Evolutionary conservation across 2,888 invertebrate species (phyloP).

Genomic region (Syrphus vitripennis): DNA sequence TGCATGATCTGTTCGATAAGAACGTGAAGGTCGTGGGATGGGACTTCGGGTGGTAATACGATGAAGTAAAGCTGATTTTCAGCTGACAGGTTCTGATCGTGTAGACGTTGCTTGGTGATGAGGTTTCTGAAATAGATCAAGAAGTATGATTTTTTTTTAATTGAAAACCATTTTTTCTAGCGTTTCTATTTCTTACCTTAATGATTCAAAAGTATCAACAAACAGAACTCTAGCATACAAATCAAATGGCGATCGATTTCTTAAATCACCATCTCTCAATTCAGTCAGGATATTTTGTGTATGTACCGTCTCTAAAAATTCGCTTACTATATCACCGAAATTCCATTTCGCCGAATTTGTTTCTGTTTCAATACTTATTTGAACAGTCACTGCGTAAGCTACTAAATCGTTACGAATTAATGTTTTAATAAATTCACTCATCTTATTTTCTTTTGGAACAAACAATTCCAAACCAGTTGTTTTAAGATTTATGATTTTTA

Average conservation of each 20-base stretch:
- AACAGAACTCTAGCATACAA: background rate
- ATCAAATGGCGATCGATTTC: background rate
- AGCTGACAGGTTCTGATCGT: background rate
- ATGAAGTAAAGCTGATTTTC: background rate
- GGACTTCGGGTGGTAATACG: background rate
- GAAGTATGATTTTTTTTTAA: too few species aligned
- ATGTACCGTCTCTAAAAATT: background rate
- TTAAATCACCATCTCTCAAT: background rate
- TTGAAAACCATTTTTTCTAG: too few species aligned
- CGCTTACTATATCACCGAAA: background rate
- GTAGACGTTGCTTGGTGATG: background rate
- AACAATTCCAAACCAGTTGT: background rate
- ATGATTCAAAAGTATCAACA: background rate
- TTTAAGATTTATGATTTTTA: background rate
- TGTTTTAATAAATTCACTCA: background rate
- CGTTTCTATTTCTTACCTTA: background rate
- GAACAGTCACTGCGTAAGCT: background rate
- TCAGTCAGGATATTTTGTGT: background rate
- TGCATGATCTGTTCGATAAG: background rate
- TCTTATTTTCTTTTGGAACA: background rate
- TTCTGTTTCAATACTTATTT: slow-evolving; percentile 7
- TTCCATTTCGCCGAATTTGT: background rate
- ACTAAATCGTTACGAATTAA: background rate
- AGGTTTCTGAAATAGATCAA: background rate
- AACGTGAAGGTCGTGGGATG: background rate